These are phyloP conservation scores for Sialis fuliginosa DNA, from an alignment of 2,888 invertebrate species.

Conservation along the genomic window DNA sequence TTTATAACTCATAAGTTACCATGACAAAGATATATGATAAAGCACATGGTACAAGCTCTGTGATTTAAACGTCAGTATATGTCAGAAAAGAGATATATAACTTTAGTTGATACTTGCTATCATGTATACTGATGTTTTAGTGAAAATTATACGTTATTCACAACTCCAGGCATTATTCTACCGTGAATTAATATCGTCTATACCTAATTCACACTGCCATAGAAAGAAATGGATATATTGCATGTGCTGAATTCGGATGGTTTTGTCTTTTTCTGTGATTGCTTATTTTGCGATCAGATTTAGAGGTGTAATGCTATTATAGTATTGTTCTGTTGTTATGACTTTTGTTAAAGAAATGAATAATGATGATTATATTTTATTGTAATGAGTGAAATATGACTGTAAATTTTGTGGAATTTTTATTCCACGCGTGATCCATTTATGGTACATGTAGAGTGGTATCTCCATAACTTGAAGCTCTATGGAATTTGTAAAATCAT, in stretches of 20 bases:
- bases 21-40: conserved; percentile 3
- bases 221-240: too few relatives aligned
- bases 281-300: too few relatives aligned
- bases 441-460: too few relatives aligned
- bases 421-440: too few relatives aligned
- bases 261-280: too few relatives aligned
- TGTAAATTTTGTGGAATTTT: too few relatives aligned
- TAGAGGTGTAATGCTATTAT: not conserved
- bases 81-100: conserved; percentile 1
- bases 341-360: not conserved
- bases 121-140: not conserved
- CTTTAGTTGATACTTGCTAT: not conserved
- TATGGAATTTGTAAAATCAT: too few relatives aligned
- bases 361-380: not conserved
- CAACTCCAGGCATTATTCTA: not conserved
- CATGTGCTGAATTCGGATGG: too few relatives aligned
- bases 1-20: conserved; percentile 1
- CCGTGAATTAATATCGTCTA: not conserved
- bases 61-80: conserved; percentile 2
- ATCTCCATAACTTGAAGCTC: too few relatives aligned
- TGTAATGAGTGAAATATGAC: not conserved
- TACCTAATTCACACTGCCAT: not conserved
- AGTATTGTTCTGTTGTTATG: not conserved
- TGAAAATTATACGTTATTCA: not conserved
- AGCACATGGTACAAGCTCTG: not conserved